Conservation (phyloP, 2,888 invertebrate species). For the Cryptocephalus moraei region DNA sequence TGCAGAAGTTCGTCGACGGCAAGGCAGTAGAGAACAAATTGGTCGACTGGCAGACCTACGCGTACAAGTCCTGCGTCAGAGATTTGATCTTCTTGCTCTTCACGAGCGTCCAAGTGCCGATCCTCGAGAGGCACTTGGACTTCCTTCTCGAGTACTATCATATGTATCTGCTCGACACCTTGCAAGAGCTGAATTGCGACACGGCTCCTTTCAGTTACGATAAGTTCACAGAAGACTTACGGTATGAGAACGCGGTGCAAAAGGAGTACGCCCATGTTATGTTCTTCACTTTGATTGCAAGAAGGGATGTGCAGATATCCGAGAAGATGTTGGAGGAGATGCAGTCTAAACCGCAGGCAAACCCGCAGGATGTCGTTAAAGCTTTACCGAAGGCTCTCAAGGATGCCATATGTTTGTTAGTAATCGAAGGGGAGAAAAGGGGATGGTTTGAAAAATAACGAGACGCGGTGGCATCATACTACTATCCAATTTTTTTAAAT, state of each 20-base stretch:
- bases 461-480: no score
- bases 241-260: not conserved
- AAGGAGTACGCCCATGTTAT: no score
- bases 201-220: slow-evolving; percentile 31
- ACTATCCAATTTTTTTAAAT: not conserved
- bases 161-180: slow-evolving; percentile 32
- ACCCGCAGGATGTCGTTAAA: no score
- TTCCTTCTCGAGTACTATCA: slow-evolving; percentile 41
- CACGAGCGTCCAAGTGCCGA: slow-evolving; percentile 36
- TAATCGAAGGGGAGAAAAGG: no score
- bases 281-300: no score
- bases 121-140: slow-evolving; percentile 34
- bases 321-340: no score
- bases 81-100: slow-evolving; percentile 45
- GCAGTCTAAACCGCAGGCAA: no score
- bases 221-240: slow-evolving; percentile 32
- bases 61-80: slow-evolving; percentile 39
- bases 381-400: no score
- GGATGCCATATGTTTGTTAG: no score
- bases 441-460: no score
- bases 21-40: slow-evolving; percentile 16
- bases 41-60: slow-evolving; percentile 41
- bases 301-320: no score
- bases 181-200: slow-evolving; percentile 26
- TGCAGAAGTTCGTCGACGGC: slow-evolving; percentile 32